Evolutionary conservation across 1,140 invertebrate genomes (phyloP).

Genomic region (Habropoda laboriosa): DNA sequence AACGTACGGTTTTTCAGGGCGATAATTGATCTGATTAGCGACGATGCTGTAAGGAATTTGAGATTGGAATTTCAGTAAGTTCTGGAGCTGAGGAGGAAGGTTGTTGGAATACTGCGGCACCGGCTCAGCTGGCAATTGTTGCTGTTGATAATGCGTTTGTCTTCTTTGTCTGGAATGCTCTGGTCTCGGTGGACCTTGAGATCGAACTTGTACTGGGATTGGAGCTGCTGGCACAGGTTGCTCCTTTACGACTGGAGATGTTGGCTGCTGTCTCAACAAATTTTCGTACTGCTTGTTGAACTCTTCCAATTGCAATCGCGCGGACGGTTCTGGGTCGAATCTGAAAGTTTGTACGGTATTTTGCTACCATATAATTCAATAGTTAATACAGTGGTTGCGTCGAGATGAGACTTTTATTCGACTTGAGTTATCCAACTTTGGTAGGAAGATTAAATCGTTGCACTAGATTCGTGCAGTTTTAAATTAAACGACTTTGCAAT

Average conservation of each 20-base stretch:
- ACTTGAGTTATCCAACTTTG: too few relatives aligned
- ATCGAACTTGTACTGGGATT: background rate
- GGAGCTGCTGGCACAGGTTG: slow-evolving; percentile 41
- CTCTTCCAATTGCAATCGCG: slow-evolving; percentile 17
- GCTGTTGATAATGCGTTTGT: slow-evolving; percentile 59
- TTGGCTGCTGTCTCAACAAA: background rate
- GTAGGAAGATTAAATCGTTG: too few relatives aligned
- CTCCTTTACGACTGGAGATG: slow-evolving; percentile 20
- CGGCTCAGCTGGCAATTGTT: slow-evolving; percentile 65
- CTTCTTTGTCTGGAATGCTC: slow-evolving; percentile 47
- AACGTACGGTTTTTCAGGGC: slow-evolving; percentile 75
- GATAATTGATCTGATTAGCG: slow-evolving; percentile 74
- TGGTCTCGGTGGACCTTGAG: slow-evolving; percentile 44
- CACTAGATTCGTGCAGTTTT: too few relatives aligned
- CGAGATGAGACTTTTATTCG: too few relatives aligned
- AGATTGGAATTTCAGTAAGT: slow-evolving; percentile 75
- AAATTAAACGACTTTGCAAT: too few relatives aligned
- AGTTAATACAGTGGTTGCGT: too few relatives aligned
- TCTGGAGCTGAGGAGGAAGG: slow-evolving; percentile 70
- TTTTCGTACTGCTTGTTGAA: slow-evolving; percentile 19
- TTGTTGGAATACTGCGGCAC: slow-evolving; percentile 76
- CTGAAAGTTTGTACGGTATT: slow-evolving; percentile 7
- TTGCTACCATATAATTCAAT: too few relatives aligned
- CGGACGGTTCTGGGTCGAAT: slow-evolving; percentile 36
- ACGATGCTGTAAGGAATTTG: slow-evolving; percentile 78